Evolutionary conservation across 1,140 invertebrate genomes (phyloP).

Genomic region (Potamilus streckersoni): DNA sequence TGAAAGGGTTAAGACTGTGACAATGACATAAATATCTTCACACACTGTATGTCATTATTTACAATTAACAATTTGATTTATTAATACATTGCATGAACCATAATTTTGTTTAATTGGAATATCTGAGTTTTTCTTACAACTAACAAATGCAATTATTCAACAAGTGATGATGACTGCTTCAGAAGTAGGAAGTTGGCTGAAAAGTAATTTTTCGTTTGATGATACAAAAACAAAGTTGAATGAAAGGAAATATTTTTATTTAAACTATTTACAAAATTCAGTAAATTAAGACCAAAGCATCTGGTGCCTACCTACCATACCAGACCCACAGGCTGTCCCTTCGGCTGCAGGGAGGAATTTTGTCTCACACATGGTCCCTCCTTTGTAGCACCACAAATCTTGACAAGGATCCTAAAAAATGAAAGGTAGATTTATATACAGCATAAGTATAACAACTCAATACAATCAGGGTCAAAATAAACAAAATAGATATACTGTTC

Average conservation of each 20-base stretch:
- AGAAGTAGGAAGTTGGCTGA: not conserved
- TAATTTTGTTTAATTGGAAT: not conserved
- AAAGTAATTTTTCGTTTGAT: not conserved
- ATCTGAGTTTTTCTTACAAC: not conserved
- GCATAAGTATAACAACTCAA: no score
- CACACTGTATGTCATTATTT: not conserved
- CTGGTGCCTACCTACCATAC: constrained; percentile 52
- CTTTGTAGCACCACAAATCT: constrained; percentile 58
- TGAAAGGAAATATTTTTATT: no score
- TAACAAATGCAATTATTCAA: not conserved
- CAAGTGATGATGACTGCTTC: not conserved
- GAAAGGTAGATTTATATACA: no score
- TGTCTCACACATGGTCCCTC: constrained; percentile 57
- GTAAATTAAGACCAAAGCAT: not conserved
- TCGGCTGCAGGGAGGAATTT: constrained; percentile 65
- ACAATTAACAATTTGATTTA: not conserved
- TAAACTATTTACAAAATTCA: no score
- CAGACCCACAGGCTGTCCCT: constrained; percentile 59
- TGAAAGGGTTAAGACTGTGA: no score
- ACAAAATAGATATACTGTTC: no score
- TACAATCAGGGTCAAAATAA: no score
- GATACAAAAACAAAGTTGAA: not conserved
- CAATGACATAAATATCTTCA: no score
- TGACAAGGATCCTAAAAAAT: constrained; percentile 38
- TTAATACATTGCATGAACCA: not conserved